Percentiles rank a stretch among this genome's conserved stretches.
Conservation (phyloP, 2,797 vertebrate species). For the Sardinella longiceps region DNA sequence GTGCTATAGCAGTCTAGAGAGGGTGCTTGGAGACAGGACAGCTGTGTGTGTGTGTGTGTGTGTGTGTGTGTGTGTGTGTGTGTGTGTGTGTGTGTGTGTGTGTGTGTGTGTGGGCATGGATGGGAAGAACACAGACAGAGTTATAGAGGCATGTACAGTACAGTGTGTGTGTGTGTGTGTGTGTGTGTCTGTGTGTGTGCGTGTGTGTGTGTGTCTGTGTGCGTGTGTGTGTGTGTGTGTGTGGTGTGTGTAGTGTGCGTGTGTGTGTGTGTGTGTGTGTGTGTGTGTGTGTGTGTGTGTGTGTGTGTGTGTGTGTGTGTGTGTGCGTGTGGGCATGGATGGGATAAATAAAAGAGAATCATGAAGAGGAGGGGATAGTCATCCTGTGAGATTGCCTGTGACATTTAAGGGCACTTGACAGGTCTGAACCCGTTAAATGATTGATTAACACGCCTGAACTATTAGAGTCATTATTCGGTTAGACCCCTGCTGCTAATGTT, state of each 20-base stretch:
- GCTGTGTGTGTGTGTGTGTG: not conserved
- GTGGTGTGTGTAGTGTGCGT: not conserved
- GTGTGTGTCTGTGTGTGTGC: not conserved
- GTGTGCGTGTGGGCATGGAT: not conserved
- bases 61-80: not conserved
- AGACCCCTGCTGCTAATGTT: not conserved
- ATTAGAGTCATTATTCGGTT: not conserved
- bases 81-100: not conserved
- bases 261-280: not conserved
- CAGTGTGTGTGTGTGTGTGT: not conserved
- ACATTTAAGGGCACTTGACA: constrained; percentile 10
- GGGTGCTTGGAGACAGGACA: no score
- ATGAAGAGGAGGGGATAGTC: not conserved
- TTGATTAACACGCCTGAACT: not conserved
- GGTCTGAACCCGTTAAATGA: not conserved
- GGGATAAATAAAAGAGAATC: not conserved
- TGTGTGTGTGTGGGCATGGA: not conserved
- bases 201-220: not conserved
- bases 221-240: not conserved
- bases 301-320: not conserved
- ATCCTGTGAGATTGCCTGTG: not conserved
- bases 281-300: not conserved
- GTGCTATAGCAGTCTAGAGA: no score
- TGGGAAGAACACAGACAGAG: not conserved
- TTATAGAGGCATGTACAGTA: no score